phyloP scores from a whole-genome alignment of 1,140 invertebrate genomes.

The Trinorchestia longiramus region DNA sequence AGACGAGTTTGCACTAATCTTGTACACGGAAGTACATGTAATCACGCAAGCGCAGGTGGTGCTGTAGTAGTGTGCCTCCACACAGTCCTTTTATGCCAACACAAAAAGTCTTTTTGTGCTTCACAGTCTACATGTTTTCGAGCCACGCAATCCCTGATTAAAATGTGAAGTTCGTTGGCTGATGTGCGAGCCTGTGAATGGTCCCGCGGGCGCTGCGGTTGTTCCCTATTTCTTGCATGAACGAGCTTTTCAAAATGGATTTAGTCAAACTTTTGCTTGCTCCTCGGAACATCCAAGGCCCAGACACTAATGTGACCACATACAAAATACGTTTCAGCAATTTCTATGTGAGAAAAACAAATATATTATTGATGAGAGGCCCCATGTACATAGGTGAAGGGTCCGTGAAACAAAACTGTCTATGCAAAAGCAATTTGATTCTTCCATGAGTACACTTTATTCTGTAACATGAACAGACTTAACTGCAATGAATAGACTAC shows the following conservation, averaged over 20 bases:
- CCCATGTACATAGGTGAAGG: too few species aligned
- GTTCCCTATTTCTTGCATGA: conserved; percentile 19
- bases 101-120: too few species aligned
- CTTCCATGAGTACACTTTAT: too few species aligned
- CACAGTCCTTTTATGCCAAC: background rate
- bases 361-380: too few species aligned
- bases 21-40: background rate
- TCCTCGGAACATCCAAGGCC: background rate
- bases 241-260: conserved; percentile 23
- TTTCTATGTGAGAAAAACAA: background rate
- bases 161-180: background rate
- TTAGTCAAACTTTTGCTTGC: background rate
- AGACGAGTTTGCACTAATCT: background rate
- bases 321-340: background rate
- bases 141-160: background rate
- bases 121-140: background rate
- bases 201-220: background rate
- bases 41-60: background rate
- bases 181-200: background rate
- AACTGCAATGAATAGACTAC: too few species aligned
- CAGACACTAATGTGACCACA: background rate
- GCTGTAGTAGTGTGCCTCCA: background rate
- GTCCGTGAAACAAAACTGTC: too few species aligned
- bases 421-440: too few species aligned
- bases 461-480: too few species aligned